A percentile compares a stretch with the other conserved stretches of the same genome.
phyloP scores from a whole-genome alignment of 1,140 invertebrate genomes.

The Plodia interpunctella region DNA sequence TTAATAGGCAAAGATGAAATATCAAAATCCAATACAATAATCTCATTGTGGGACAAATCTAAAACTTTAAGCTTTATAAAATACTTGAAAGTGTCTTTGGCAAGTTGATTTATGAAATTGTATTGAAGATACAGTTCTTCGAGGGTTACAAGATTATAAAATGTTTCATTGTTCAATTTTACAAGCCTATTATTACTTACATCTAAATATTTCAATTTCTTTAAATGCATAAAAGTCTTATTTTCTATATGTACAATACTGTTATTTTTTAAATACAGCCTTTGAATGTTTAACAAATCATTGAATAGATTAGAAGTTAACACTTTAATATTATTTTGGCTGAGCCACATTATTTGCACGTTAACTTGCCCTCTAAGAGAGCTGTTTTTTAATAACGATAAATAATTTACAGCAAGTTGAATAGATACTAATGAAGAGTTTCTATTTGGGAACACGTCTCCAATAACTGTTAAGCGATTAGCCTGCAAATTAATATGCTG shows the following conservation, averaged over 20 bases:
- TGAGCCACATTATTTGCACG: slow-evolving; percentile 91
- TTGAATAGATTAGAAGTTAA: slow-evolving; percentile 85
- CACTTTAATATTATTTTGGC: slow-evolving; percentile 87
- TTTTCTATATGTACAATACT: slow-evolving; percentile 88
- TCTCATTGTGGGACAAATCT: slow-evolving; percentile 82
- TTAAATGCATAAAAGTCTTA: slow-evolving; percentile 86
- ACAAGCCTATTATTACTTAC: slow-evolving; percentile 85
- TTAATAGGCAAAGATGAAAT: slow-evolving; percentile 81
- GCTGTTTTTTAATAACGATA: slow-evolving; percentile 86
- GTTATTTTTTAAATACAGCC: slow-evolving; percentile 91
- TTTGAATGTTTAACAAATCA: slow-evolving; percentile 85
- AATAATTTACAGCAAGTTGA: slow-evolving; percentile 89
- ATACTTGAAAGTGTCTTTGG: slow-evolving; percentile 79
- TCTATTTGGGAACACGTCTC: slow-evolving; percentile 87
- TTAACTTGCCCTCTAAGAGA: slow-evolving; percentile 87
- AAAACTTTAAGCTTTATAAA: slow-evolving; percentile 80
- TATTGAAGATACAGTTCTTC: slow-evolving; percentile 82
- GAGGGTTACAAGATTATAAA: slow-evolving; percentile 79
- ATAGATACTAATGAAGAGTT: slow-evolving; percentile 89
- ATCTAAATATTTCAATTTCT: slow-evolving; percentile 86
- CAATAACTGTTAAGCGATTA: slow-evolving; percentile 85
- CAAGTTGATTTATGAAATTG: slow-evolving; percentile 80
- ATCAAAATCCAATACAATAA: slow-evolving; percentile 78
- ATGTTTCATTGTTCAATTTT: slow-evolving; percentile 81
- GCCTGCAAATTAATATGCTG: slow-evolving; percentile 93